These are phyloP conservation scores for Plebejus argus DNA, from an alignment of 2,888 invertebrate genomes.

Conservation along the genomic window DNA sequence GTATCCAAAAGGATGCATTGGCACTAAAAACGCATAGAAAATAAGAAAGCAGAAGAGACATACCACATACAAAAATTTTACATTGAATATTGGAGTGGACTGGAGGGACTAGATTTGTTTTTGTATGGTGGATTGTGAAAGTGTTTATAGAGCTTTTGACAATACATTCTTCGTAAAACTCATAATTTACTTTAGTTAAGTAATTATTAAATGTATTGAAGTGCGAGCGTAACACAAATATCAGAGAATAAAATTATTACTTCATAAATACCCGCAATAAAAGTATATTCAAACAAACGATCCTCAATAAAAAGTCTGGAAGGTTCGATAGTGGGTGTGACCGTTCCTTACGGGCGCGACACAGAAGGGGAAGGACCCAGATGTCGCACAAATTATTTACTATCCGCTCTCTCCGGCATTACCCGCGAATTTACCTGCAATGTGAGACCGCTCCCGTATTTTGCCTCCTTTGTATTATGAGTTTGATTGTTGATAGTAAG, in stretches of 20 bases:
- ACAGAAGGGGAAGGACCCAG: conserved; percentile 74
- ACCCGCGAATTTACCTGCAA: conserved; percentile 47
- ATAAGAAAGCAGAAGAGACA: no score
- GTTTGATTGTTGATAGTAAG: conserved; percentile 8
- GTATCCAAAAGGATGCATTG: no score
- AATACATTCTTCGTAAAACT: background rate
- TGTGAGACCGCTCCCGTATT: conserved; percentile 21
- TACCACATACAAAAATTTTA: no score
- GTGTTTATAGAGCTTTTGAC: background rate
- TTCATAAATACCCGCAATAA: background rate
- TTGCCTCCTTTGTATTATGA: conserved; percentile 1
- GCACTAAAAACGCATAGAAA: no score
- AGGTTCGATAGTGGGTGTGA: conserved; percentile 71
- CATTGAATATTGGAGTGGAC: no score
- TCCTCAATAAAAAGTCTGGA: conserved; percentile 30
- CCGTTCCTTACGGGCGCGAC: conserved; percentile 63
- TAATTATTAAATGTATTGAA: background rate
- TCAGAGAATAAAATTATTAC: background rate
- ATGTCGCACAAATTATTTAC: conserved; percentile 79
- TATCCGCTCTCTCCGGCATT: conserved; percentile 45
- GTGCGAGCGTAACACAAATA: background rate
- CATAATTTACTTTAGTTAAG: no score
- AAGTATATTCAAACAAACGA: conserved; percentile 4
- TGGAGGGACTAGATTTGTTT: no score
- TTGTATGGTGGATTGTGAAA: no score